Evolutionary conservation across 1,140 invertebrate genomes (phyloP), one percentile per base, ranked within the genome.

Genomic region (Dreissena rostriformis): DNA sequence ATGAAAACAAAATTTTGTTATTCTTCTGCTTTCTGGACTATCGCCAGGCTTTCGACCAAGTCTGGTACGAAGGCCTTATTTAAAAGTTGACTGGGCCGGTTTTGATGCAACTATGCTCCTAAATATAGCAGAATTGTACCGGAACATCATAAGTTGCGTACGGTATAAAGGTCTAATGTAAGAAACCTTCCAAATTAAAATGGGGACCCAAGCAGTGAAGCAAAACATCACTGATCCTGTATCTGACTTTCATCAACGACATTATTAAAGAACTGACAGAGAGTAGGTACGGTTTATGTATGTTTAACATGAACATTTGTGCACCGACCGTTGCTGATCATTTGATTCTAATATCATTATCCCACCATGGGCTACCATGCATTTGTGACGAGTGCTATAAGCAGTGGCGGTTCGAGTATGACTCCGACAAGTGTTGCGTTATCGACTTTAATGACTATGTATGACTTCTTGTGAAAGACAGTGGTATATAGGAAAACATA

Each of bases 221-320:
- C 19, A 63, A 63, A 26, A 63, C 24, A 26, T 63, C 61, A 63
- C 61, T 26, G 24, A 22, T 63, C 19, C 61, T 63, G 61, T 63
- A 63, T 63, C 61, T 63, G 19, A 22, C 2, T n/a, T 63, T 22
- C 24, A 63, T 63, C 61, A 63, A 63, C 61, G 61, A 63, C 24
- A n/a, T 63, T 22, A 63, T 63, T 63, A 63, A 63, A 26, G 61
- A 63, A 63, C 61, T 63, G 61, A 63, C 24, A 63, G 61, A 63
- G 19, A 63, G 61, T 63, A 26, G 61, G 61, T 63, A 63, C 61
- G 61, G 61, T 22, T 26, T 63, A n/a, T 63, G 61, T 63, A 63
- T 63, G 19, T 63, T 22, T 26, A 26, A 26, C 24, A 63, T 63
- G 24, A 63, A 63, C 24, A 63, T 63, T 22, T n/a, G 61, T 22